These are phyloP conservation scores for Drosophila subsilvestris DNA, from an alignment of 2,888 invertebrate species.

Conservation along the genomic window DNA sequence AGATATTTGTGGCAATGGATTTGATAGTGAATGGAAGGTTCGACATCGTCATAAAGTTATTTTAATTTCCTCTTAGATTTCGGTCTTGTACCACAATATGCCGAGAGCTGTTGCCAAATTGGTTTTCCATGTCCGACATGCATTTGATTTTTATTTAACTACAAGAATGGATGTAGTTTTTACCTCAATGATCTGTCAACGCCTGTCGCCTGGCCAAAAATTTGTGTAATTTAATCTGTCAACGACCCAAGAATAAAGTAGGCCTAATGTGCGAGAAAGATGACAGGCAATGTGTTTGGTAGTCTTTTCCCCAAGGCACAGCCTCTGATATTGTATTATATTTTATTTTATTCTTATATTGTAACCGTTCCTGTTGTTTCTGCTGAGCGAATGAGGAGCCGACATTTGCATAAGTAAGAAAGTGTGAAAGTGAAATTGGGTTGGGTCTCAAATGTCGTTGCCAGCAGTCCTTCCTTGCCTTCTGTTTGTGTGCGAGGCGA, in stretches of 20 bases:
- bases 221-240: constrained; percentile 76
- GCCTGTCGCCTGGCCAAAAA: constrained; percentile 54
- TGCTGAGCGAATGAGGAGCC: constrained; percentile 44
- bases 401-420: constrained; percentile 70
- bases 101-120: constrained; percentile 40
- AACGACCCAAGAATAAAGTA: constrained; percentile 62
- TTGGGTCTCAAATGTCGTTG: constrained; percentile 15
- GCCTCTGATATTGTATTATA: constrained; percentile 43
- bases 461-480: constrained; percentile 7
- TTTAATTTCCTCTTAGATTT: background rate
- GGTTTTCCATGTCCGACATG: constrained; percentile 57
- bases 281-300: constrained; percentile 64
- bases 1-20: constrained; percentile 4
- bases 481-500: constrained; percentile 5
- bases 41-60: background rate
- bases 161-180: constrained; percentile 53
- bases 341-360: constrained; percentile 40
- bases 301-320: constrained; percentile 39
- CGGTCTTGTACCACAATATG: background rate
- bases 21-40: background rate
- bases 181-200: constrained; percentile 48
- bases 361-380: constrained; percentile 34
- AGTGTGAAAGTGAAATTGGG: constrained; percentile 67
- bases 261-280: constrained; percentile 74
- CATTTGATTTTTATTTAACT: constrained; percentile 57